Percentiles rank a stretch among this genome's conserved stretches.
Evolutionary conservation across 2,888 invertebrate species (phyloP).

Genomic region (Pimpla rufipes): DNA sequence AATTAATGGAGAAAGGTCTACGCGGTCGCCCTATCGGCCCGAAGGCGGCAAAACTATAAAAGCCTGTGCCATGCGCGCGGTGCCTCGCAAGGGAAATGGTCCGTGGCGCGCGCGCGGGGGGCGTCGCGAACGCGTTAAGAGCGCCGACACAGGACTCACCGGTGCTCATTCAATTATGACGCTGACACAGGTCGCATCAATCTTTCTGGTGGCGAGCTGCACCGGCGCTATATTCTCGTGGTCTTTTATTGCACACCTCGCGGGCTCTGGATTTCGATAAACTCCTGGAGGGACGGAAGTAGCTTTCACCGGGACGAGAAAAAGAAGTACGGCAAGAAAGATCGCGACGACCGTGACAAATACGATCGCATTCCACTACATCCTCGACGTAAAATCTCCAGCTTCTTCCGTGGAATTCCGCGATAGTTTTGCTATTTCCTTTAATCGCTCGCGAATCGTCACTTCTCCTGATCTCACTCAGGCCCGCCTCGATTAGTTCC

Average conservation of each 20-base stretch:
- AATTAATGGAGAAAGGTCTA: constrained; percentile 81
- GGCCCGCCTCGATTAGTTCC: constrained; percentile 51
- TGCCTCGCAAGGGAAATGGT: constrained; percentile 63
- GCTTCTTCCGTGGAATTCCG: constrained; percentile 25
- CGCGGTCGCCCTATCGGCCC: constrained; percentile 67
- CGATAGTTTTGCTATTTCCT: neutral
- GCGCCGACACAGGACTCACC: constrained; percentile 76
- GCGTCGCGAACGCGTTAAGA: constrained; percentile 72
- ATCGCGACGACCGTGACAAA: constrained; percentile 24
- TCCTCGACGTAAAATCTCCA: neutral
- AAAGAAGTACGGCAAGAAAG: constrained; percentile 18
- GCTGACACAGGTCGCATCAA: constrained; percentile 83
- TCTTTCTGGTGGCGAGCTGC: constrained; percentile 73
- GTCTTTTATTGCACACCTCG: constrained; percentile 26
- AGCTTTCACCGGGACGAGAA: constrained; percentile 50
- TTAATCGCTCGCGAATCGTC: constrained; percentile 55
- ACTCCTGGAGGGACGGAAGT: constrained; percentile 58
- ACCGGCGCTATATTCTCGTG: constrained; percentile 40
- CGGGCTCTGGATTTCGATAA: constrained; percentile 71
- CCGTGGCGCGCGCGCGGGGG: constrained; percentile 71
- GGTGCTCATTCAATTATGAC: constrained; percentile 84
- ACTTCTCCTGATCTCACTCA: constrained; percentile 27
- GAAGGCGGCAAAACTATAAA: constrained; percentile 78
- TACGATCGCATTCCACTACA: neutral
- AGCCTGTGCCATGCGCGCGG: constrained; percentile 54